Evolutionary conservation across 2,888 invertebrate species (phyloP).

Genomic region (Dynastes tityus): DNA sequence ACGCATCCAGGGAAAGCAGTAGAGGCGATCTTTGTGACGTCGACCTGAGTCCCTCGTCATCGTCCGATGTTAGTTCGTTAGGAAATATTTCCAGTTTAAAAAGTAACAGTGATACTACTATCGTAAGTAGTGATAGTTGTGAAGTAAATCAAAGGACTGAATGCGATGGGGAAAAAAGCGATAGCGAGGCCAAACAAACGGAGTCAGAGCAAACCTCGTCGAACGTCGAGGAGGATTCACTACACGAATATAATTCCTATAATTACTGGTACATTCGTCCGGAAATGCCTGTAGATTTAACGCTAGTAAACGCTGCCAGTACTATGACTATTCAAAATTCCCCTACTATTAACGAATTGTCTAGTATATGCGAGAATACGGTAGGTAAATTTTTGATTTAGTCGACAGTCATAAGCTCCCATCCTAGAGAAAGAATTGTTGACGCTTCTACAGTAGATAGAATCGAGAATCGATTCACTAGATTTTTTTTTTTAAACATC

Average conservation of each 20-base stretch:
- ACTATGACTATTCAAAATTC: constrained; percentile 14
- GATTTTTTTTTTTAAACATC: not conserved
- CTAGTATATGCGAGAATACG: constrained; percentile 1
- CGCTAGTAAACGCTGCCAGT: not conserved
- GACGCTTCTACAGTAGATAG: not conserved
- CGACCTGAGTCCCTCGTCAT: constrained; percentile 52
- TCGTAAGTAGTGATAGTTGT: constrained; percentile 40
- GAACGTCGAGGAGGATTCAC: constrained; percentile 62
- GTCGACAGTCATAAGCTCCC: not conserved
- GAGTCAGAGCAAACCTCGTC: constrained; percentile 57
- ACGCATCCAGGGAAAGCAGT: constrained; percentile 24
- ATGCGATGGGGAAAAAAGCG: constrained; percentile 1
- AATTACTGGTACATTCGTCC: constrained; percentile 75
- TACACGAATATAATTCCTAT: constrained; percentile 72
- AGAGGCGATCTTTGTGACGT: constrained; percentile 33
- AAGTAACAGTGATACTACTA: constrained; percentile 40
- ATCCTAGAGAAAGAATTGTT: not conserved
- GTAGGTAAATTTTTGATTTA: constrained; percentile 7
- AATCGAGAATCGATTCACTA: not conserved
- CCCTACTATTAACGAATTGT: constrained; percentile 8
- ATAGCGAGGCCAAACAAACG: constrained; percentile 52
- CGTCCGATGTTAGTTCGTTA: constrained; percentile 56
- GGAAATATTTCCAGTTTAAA: constrained; percentile 44
- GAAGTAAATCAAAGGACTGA: constrained; percentile 27
- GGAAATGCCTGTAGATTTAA: constrained; percentile 71